phyloP scores from a whole-genome alignment of 2,888 invertebrate species.

The Chloromyia formosa region DNA sequence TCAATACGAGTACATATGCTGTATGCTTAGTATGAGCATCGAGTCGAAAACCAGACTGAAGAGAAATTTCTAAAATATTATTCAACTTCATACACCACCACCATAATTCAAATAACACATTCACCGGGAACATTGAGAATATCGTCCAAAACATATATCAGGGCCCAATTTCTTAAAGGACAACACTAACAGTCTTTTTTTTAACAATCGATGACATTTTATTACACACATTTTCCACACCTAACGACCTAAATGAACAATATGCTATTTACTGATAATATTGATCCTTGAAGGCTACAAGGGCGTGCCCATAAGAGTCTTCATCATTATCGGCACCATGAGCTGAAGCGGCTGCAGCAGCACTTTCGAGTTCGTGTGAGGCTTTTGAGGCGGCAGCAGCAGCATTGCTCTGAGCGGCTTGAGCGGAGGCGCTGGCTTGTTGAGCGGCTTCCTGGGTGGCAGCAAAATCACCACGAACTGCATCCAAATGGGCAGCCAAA shows the following conservation, averaged over 20 bases:
- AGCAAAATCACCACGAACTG: constrained; percentile 74
- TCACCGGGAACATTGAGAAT: no score
- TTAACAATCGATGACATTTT: no score
- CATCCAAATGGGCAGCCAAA: constrained; percentile 72
- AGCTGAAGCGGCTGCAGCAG: constrained; percentile 13
- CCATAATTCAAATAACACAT: no score
- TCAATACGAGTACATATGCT: no score
- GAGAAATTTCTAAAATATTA: no score
- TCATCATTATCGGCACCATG: not conserved
- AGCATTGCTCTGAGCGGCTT: constrained; percentile 75
- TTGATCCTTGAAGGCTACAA: not conserved
- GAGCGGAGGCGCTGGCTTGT: constrained; percentile 72
- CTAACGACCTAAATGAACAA: not conserved
- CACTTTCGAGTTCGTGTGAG: constrained; percentile 60
- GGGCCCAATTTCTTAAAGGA: no score
- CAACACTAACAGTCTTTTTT: no score
- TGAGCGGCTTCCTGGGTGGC: constrained; percentile 75
- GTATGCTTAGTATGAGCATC: no score
- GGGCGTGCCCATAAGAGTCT: not conserved
- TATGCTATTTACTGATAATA: constrained; percentile 1
- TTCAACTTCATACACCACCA: no score
- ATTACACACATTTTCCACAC: no score
- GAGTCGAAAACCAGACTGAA: no score
- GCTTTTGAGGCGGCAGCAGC: constrained; percentile 76
- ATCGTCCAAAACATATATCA: no score